Evolutionary conservation across 2,888 invertebrate genomes (phyloP).

Genomic region (Plebejus anna): DNA sequence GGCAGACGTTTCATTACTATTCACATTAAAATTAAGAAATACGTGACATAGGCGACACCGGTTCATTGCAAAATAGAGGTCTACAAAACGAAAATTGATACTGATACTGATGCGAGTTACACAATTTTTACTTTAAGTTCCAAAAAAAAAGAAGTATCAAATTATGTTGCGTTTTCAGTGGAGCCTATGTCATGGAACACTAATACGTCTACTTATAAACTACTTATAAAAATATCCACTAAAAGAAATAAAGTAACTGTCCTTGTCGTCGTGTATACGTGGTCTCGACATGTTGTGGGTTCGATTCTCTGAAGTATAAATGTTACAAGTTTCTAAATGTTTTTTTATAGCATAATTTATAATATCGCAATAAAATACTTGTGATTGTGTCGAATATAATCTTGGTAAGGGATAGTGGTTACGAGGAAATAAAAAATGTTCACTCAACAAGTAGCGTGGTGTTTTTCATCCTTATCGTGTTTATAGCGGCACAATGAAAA

Average conservation of each 20-base stretch:
- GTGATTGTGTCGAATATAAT: not conserved
- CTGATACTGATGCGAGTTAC: not conserved
- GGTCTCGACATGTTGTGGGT: slow-evolving; percentile 13
- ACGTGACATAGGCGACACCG: slow-evolving; percentile 18
- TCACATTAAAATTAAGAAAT: slow-evolving; percentile 14
- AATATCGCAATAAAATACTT: not conserved
- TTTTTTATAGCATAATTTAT: slow-evolving; percentile 1
- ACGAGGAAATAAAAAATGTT: not conserved
- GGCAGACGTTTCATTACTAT: slow-evolving; percentile 55
- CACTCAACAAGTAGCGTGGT: not conserved
- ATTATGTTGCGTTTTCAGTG: not conserved
- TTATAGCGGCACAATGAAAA: not conserved
- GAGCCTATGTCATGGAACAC: slow-evolving; percentile 9
- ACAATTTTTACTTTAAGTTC: not conserved
- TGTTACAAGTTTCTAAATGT: slow-evolving; percentile 9
- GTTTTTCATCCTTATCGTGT: not conserved
- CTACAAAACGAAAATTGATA: not conserved
- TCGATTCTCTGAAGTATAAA: slow-evolving; percentile 5
- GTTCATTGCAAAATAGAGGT: not conserved
- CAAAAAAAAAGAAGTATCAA: not conserved
- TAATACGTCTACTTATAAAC: not conserved
- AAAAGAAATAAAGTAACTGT: slow-evolving; percentile 18
- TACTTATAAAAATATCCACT: slow-evolving; percentile 5
- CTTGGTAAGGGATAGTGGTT: not conserved
- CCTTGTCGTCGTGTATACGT: not conserved